These are phyloP conservation scores for Neria commutata DNA, from an alignment of 2,888 invertebrate species.

Conservation along the genomic window DNA sequence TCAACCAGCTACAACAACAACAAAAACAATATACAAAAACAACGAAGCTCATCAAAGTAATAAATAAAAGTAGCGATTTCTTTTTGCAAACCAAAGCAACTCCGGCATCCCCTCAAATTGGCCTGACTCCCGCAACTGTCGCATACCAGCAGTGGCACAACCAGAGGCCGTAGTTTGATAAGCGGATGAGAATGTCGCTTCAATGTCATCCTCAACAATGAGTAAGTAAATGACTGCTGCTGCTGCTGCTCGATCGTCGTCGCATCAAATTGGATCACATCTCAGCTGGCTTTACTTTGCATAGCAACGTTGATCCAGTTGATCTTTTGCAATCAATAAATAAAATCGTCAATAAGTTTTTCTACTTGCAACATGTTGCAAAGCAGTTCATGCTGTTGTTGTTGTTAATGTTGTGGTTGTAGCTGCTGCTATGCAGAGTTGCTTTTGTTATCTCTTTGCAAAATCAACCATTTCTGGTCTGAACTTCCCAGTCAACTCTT, in stretches of 20 bases:
- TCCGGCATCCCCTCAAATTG: background rate
- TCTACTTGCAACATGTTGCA: slow-evolving; percentile 45
- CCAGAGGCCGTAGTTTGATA: slow-evolving; percentile 52
- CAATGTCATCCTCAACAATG: slow-evolving; percentile 42
- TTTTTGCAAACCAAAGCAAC: background rate
- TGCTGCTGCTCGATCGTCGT: slow-evolving; percentile 39
- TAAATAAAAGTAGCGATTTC: slow-evolving; percentile 10
- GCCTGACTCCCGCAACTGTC: too few relatives aligned
- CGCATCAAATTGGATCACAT: slow-evolving; percentile 11
- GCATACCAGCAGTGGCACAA: slow-evolving; percentile 37
- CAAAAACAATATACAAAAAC: too few relatives aligned
- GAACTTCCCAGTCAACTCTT: slow-evolving; percentile 43
- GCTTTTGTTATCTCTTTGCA: slow-evolving; percentile 54
- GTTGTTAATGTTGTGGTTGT: slow-evolving; percentile 15
- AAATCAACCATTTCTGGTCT: slow-evolving; percentile 45
- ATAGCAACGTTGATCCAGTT: slow-evolving; percentile 2
- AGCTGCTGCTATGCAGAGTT: slow-evolving; percentile 50
- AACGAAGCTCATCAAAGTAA: slow-evolving; percentile 7
- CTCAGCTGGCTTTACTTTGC: background rate
- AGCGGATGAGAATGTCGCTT: slow-evolving; percentile 54
- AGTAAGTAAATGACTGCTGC: slow-evolving; percentile 46
- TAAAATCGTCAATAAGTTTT: slow-evolving; percentile 46
- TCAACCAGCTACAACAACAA: background rate
- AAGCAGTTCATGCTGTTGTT: slow-evolving; percentile 30
- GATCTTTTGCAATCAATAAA: slow-evolving; percentile 39